Base-by-base conservation (phyloP, 2,113 vertebrate species). In the Catharus bicknelli region DNA sequence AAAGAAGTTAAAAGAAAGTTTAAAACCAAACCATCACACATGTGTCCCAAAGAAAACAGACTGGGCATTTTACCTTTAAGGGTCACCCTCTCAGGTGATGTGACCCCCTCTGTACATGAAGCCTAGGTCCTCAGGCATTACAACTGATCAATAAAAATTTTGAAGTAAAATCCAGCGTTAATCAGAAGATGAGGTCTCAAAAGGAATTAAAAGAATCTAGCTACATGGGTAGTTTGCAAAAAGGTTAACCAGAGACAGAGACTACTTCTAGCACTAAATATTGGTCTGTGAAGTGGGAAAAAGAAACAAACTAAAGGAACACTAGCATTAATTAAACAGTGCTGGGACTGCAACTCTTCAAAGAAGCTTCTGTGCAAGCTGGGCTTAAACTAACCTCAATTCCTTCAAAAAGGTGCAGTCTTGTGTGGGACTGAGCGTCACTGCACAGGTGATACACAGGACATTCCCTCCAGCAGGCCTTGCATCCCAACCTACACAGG, bases 101-200 rank as follows among this genome's bases (percentile, higher is more conserved):
- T 1, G 5, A 8, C 9, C 15, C 9, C 15, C 11, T 17, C 42
- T 4, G 0, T 8, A 38, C 1, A 19, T 2, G 17, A 82, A 55
- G 32, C 22, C 32, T 7, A 42, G 47, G 13, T 4, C 5, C 34
- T 50, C 61, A 59, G 45, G 13, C 11, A 11, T 12, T 40, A 6
- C 8, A 59, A 43, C 15, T 8, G 13, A 66, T 14, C 19, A 32
- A 29, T 16, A 43, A n/a, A 2, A 16, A 36, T 67, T 58, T 11
- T 54, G 30, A 74, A 80, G 29, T 29, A 70, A 48, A 58, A 55
- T 8, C 10, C 25, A 48, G 10, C 29, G 72, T 77, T 62, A 73
- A 66, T 15, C 9, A 53, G 51, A 67, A 74, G 7, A 42, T 1
- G 2, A 58, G 15, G 9, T 12, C 13, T 38, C 54, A 62, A 23